Base-by-base conservation (phyloP, 2,888 invertebrate genomes). In the Pardosa pseudoannulata region DNA sequence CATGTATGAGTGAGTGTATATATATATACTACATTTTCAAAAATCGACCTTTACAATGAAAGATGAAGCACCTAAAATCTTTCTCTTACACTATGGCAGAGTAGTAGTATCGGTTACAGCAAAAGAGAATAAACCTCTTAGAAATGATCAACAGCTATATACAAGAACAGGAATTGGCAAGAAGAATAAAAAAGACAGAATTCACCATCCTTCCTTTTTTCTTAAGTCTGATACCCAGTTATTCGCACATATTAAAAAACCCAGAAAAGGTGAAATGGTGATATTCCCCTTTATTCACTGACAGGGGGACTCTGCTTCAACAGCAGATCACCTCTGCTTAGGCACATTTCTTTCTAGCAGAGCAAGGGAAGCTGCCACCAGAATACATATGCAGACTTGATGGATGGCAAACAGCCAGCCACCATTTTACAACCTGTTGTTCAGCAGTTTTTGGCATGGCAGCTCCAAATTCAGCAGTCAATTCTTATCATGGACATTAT, bases 141-240 rank as follows among this genome's bases (percentile, higher is more conserved):
- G 74, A 87, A 87, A 87, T 79, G 62, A 82, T 82, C 87, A 87
- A 87, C 87, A 87, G 82, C 82, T 87, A 87, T 87, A 28, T 87
- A 87, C 87, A 87, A 74, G 81, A 87, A 87, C 87, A 87, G 87
- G 87, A 85, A 87, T 80, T 79, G 80, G 87, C 87, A 87, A 87
- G 87, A 80, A 87, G 67, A 80, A 80, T 86, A 76, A 87, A 87
- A 87, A 87, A 87, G 87, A 74, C 71, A 87, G 79, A 87, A 80
- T 80, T 87, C 83, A 85, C 83, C 83, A 85, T 85, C 83, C 83
- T 85, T 78, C 83, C 83, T 85, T 85, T 83, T 74, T 81, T 75
- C 74, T 80, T 50, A 46, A 73, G 32, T 29, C 27, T 67, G 50
- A 19, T 32, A 67, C 56, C 56, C 50, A 56, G 27, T 27, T 13